Conservation (phyloP, 35 echinoderm and acorn worm genomes). For the Lytechinus variegatus region DNA sequence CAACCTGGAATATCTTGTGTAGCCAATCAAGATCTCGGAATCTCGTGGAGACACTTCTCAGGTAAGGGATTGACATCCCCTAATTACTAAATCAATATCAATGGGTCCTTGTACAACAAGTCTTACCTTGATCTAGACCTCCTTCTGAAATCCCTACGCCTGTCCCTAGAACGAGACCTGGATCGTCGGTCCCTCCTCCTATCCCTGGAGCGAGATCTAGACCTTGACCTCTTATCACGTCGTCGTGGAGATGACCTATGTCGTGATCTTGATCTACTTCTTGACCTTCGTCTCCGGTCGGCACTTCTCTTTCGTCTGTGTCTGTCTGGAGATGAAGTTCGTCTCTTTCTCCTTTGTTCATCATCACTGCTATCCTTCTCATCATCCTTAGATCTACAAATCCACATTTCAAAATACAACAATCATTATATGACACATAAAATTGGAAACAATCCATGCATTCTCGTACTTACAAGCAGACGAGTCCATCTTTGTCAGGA, state of each 20-base stretch:
- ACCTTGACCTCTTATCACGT: conserved; percentile 2
- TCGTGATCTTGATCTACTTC: conserved; percentile 71
- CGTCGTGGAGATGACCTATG: conserved; percentile 34
- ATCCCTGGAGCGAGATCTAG: conserved; percentile 53
- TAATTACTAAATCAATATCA: no score
- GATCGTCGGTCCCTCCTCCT: conserved; percentile 41
- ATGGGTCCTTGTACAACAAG: not conserved
- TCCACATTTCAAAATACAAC: no score
- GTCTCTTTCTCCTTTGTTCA: not conserved
- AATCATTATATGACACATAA: no score
- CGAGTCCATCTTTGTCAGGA: no score
- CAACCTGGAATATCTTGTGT: no score
- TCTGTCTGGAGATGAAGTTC: conserved; percentile 21
- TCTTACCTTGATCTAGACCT: conserved; percentile 60
- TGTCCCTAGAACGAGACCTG: not conserved
- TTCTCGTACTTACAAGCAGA: no score
- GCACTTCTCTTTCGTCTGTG: not conserved
- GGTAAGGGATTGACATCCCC: no score
- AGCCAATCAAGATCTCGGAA: no score
- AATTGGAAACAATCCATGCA: no score
- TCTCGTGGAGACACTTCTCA: no score
- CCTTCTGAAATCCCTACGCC: conserved; percentile 51
- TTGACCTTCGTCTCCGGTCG: conserved; percentile 52
- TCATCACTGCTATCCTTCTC: conserved; percentile 35
- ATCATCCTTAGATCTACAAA: not conserved